phyloP scores from a whole-genome alignment of 2,797 vertebrate species.

The Borostomias antarcticus region DNA sequence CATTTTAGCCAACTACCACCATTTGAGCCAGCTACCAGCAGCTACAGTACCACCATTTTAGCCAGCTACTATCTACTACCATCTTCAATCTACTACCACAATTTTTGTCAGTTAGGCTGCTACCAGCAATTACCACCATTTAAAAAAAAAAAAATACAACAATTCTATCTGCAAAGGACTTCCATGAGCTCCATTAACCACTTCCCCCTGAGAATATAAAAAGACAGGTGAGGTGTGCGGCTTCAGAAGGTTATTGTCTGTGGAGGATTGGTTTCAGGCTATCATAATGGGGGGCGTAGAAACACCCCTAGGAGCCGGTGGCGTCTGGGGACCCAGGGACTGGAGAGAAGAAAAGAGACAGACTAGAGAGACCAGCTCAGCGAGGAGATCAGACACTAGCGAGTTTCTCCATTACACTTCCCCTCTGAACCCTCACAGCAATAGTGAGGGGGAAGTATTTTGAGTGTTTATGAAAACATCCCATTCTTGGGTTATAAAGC shows the following conservation, averaged over 20 bases:
- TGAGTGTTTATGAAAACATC: not conserved
- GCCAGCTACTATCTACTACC: too few relatives aligned
- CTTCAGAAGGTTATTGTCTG: not conserved
- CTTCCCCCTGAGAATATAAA: not conserved
- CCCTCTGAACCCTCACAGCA: conserved; percentile 12
- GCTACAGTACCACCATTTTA: too few relatives aligned
- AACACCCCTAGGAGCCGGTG: not conserved
- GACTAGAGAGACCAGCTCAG: conserved; percentile 7
- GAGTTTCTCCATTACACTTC: conserved; percentile 26
- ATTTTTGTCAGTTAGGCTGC: too few relatives aligned
- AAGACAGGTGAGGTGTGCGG: not conserved
- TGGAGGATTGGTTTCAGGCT: conserved; percentile 10
- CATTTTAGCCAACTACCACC: too few relatives aligned
- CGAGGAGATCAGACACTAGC: conserved; percentile 28
- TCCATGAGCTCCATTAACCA: too few relatives aligned
- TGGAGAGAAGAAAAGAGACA: not conserved
- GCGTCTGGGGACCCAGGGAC: not conserved
- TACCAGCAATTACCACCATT: too few relatives aligned
- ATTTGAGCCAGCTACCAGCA: too few relatives aligned
- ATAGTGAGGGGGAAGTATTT: conserved; percentile 6
- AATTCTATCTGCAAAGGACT: too few relatives aligned
- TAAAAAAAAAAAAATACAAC: too few relatives aligned
- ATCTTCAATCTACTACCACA: too few relatives aligned
- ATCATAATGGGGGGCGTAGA: not conserved
- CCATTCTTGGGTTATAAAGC: not conserved